A percentile compares a stretch with the other conserved stretches of the same genome.
Conservation (phyloP, 2,888 invertebrate species). For the Eledona agricola region DNA sequence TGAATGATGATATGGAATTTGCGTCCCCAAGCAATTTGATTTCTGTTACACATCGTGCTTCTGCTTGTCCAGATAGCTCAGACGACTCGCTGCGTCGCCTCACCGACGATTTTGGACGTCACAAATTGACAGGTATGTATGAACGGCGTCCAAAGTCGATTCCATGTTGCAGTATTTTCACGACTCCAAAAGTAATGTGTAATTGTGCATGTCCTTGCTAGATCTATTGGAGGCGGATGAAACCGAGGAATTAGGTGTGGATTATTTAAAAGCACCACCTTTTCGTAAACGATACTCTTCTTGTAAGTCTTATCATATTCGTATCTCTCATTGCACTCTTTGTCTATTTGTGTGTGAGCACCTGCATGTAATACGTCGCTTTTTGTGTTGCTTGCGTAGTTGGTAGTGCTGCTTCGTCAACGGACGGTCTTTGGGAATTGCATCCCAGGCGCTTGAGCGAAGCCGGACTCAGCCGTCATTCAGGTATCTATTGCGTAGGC, state of each 20-base stretch:
- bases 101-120: constrained; percentile 56
- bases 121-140: constrained; percentile 56
- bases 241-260: constrained; percentile 56
- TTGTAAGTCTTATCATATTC: constrained; percentile 63
- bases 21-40: constrained; percentile 23
- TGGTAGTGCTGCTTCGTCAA: constrained; percentile 71
- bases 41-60: too few relatives aligned
- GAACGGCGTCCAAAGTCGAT: neutral
- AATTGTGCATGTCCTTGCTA: constrained; percentile 46
- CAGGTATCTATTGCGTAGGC: constrained; percentile 68
- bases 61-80: constrained; percentile 45
- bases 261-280: constrained; percentile 53
- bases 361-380: constrained; percentile 44
- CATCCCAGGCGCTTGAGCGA: constrained; percentile 78
- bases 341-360: constrained; percentile 23
- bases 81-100: constrained; percentile 52
- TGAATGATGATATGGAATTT: constrained; percentile 5
- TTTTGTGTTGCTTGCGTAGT: constrained; percentile 59
- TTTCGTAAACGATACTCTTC: constrained; percentile 67
- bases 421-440: constrained; percentile 79
- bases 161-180: neutral
- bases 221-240: constrained; percentile 70
- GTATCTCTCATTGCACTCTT: constrained; percentile 4
- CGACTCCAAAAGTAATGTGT: neutral
- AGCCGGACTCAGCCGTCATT: constrained; percentile 77